Evolutionary conservation across 2,113 vertebrate genomes (phyloP), one percentile per base, ranked within the genome.

Genomic region (Promerops cafer): DNA sequence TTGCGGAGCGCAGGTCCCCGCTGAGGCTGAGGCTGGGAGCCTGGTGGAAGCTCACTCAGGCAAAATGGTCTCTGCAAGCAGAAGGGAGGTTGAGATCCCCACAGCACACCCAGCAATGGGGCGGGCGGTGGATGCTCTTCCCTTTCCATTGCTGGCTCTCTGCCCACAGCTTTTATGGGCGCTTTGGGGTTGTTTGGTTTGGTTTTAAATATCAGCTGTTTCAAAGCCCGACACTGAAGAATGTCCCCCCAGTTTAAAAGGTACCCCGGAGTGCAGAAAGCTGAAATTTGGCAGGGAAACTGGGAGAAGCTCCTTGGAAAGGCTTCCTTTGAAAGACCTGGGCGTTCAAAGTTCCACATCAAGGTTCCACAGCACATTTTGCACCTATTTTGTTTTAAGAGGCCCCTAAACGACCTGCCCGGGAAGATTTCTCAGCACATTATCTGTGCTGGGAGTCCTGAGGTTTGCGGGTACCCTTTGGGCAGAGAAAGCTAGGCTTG

Each of bases 11-110:
- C 44, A 40, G 54, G 7, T 69, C 17, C 40, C 45, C 16, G 54
- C 16, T 33, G 30, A 63, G 22, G 78, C 54, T 21, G 76, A 65
- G 31, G 2, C 3, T 52, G 35, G 37, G 39, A 87, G 56, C 39
- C 35, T 33, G 39, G 27, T 2, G 47, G 33, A 37, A 52, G 39
- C 9, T 27, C 2, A 0, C 13, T 4, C n/a, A n/a, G 70, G n/a
- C 72, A 66, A 60, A 75, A 22, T 18, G 50, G 61, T 45, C 47
- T 90, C 47, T 42, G 65, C 30, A 17, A 63, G 20, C 26, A 79
- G 60, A 59, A 80, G 6, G 26, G 53, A 79, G 39, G n/a, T 7
- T 47, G 23, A 2, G 6, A 53, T 39, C 70, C 64, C 93, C 82
- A 3, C 28, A 59, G 57, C 52, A 60, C 83, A 52, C 23, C 35